A percentile compares a stretch with the other conserved stretches of the same genome.
Evolutionary conservation across 2,888 invertebrate genomes (phyloP).

Genomic region (Shargacucullia verbasci): DNA sequence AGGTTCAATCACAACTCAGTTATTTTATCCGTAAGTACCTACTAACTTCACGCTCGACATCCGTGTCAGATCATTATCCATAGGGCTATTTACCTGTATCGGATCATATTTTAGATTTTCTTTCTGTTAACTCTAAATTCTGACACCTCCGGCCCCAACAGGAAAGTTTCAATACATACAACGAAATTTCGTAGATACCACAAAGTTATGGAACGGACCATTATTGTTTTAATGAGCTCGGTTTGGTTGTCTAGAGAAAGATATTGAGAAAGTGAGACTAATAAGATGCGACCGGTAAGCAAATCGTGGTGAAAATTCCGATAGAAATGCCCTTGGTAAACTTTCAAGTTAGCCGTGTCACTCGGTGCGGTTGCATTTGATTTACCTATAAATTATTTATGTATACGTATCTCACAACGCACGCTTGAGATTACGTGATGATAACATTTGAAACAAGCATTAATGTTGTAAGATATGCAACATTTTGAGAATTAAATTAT

Average conservation of each 20-base stretch:
- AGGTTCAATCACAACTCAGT: no score
- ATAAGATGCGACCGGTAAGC: constrained; percentile 69
- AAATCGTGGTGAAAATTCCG: constrained; percentile 65
- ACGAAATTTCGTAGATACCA: constrained; percentile 12
- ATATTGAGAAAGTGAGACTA: constrained; percentile 86
- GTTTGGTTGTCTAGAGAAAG: constrained; percentile 56
- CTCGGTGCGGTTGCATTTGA: constrained; percentile 23
- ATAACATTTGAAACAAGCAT: constrained; percentile 6
- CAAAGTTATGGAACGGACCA: constrained; percentile 55
- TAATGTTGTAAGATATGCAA: no score
- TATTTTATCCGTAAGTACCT: no score
- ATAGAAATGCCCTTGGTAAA: constrained; percentile 65
- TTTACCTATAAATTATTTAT: constrained; percentile 32
- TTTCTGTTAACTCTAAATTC: no score
- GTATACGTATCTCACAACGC: constrained; percentile 14
- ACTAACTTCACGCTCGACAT: constrained; percentile 8
- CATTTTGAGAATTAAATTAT: no score
- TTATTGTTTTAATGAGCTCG: constrained; percentile 56
- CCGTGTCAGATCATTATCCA: constrained; percentile 9
- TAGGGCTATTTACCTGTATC: background rate
- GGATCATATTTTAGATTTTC: no score
- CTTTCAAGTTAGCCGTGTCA: constrained; percentile 42
- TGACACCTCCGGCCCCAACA: no score
- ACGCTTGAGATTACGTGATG: constrained; percentile 1
- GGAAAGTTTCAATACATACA: background rate